Conservation (phyloP, 2,113 vertebrate species). For the Aptenodytes forsteri region DNA sequence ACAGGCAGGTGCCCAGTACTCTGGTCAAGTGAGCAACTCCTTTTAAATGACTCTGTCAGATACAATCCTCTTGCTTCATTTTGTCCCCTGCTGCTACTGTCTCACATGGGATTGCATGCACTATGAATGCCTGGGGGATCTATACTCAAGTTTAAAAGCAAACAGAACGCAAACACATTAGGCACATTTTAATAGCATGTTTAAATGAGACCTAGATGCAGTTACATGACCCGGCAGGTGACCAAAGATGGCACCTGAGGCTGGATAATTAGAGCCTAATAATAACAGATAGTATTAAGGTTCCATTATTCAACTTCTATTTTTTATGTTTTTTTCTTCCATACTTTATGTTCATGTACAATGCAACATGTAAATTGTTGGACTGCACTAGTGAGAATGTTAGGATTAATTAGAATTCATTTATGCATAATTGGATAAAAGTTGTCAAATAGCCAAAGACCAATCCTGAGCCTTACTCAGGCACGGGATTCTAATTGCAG, state of each 20-base stretch:
- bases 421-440: not conserved
- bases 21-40: not conserved
- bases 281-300: not conserved
- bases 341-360: not conserved
- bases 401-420: not conserved
- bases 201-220: not conserved
- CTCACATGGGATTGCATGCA: not conserved
- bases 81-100: conserved; percentile 1
- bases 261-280: not conserved
- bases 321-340: not conserved
- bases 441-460: not conserved
- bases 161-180: not conserved
- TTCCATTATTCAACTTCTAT: not conserved
- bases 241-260: not conserved
- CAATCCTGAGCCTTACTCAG: not conserved
- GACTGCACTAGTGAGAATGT: not conserved
- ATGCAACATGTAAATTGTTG: not conserved
- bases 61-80: not conserved
- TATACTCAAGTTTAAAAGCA: conserved; percentile 12
- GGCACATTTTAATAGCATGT: not conserved
- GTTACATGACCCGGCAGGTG: not conserved
- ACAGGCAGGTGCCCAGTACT: not conserved
- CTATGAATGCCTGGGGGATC: not conserved
- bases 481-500: not conserved
- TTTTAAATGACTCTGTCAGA: not conserved